Base-by-base conservation (phyloP, 2,888 invertebrate species). In the Pelosia muscerda region DNA sequence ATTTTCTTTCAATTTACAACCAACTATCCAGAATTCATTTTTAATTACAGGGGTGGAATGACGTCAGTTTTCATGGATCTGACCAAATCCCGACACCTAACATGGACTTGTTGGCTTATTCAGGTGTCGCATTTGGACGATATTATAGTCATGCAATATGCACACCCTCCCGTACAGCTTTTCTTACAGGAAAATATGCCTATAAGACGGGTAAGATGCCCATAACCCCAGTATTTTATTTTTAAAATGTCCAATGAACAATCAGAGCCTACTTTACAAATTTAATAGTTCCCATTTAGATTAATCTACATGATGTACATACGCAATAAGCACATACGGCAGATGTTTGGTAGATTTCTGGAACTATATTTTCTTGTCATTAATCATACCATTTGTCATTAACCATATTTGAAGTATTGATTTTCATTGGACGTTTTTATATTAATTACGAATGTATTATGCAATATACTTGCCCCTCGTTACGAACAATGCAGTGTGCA, bases 11-110 rank as follows among this genome's bases (percentile, higher is more conserved):
- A 34, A 11, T 34, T 34, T 34, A 13, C 34, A n/a, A n/a, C n/a
- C n/a, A n/a, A n/a, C 3, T 15, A 15, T 38, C 6, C 19, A 19
- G 6, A 42, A 42, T 42, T 34, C 6, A 19, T 2, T 55, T 38
- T 68, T 71, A 79, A 72, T 92, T 91, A 67, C 86, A 98, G 98
- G 98, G 98, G 19, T 98, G 98, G 97, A 97, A 98, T 83, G 98
- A 98, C 88, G 97, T 98, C 13, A 97, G 98, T 80, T 98, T 98
- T 85, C 98, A 98, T 82, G 98, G 98, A 0, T 97, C 97, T 0
- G 95, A 97, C 79, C 97, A 98, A 91, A 97, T 98, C 77, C 95
- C 97, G 55, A 99, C 98, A 0, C 98, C 98, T 0, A 98, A 99
- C 88, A 97, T 99, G 73, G 99, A 99, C 89, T 96, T 97, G 28